These are phyloP conservation scores for Heterodera filipjevi DNA, from an alignment of 2,888 invertebrate genomes.

Conservation along the genomic window DNA sequence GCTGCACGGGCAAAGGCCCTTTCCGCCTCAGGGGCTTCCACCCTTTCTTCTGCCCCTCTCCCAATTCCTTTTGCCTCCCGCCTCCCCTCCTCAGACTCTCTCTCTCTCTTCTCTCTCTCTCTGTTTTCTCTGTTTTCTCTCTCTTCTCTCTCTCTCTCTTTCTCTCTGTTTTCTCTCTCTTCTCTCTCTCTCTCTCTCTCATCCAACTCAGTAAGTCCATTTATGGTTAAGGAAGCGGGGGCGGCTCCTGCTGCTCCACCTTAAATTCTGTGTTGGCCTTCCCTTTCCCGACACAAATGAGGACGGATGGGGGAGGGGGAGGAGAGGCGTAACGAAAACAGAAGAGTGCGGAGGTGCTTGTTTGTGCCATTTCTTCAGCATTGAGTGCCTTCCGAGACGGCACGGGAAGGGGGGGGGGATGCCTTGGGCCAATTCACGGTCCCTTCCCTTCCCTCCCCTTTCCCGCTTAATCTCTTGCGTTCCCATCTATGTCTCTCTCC, in stretches of 20 bases:
- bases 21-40: slow-evolving; percentile 3
- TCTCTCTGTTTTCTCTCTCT: background rate
- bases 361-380: slow-evolving; percentile 17
- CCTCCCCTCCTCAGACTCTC: background rate
- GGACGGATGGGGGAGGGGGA: background rate
- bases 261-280: slow-evolving; percentile 10
- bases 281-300: slow-evolving; percentile 2
- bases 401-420: no score
- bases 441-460: background rate
- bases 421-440: background rate
- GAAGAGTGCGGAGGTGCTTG: slow-evolving; percentile 6
- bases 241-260: slow-evolving; percentile 6
- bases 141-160: background rate
- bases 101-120: background rate
- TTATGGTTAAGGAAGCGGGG: background rate
- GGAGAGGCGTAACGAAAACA: background rate
- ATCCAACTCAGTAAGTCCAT: background rate
- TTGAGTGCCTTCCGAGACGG: background rate
- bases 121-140: background rate
- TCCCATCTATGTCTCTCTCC: background rate
- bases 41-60: background rate
- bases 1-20: slow-evolving; percentile 9
- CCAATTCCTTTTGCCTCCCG: background rate
- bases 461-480: background rate
- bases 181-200: background rate